Percentiles rank a stretch among this genome's conserved stretches.
Evolutionary conservation across 1,140 invertebrate species (phyloP).

Genomic region (Solenopsis fugax): DNA sequence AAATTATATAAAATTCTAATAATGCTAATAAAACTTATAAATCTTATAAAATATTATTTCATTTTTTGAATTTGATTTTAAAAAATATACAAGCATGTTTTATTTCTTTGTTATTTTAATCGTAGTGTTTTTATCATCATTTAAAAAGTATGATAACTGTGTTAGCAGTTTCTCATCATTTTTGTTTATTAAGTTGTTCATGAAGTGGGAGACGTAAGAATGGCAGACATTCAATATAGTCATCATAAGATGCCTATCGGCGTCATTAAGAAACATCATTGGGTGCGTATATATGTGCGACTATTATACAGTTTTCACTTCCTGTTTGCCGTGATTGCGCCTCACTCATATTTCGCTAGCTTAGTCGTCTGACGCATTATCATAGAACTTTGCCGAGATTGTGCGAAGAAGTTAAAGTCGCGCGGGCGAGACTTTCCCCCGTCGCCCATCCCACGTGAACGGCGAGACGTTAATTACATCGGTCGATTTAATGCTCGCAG

Average conservation of each 20-base stretch:
- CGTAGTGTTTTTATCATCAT: not conserved
- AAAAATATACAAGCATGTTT: not conserved
- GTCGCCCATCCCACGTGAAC: conserved; percentile 30
- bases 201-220: not conserved
- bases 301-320: conserved; percentile 10
- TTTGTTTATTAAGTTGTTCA: not conserved
- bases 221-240: not conserved
- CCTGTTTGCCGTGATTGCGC: not conserved
- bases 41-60: not conserved
- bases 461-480: conserved; percentile 44
- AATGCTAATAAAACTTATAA: not conserved
- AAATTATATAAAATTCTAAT: not conserved
- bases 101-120: not conserved
- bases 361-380: conserved; percentile 30
- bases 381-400: conserved; percentile 19
- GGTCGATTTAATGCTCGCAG: conserved; percentile 62
- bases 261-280: not conserved
- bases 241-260: not conserved
- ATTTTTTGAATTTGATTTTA: not conserved
- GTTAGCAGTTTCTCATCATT: not conserved
- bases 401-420: conserved; percentile 40
- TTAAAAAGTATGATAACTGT: not conserved
- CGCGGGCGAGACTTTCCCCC: conserved; percentile 17
- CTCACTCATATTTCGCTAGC: conserved; percentile 28
- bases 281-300: not conserved